Evolutionary conservation across 2,888 invertebrate genomes (phyloP), one percentile per base, ranked within the genome.

Genomic region (Polietes domitor): DNA sequence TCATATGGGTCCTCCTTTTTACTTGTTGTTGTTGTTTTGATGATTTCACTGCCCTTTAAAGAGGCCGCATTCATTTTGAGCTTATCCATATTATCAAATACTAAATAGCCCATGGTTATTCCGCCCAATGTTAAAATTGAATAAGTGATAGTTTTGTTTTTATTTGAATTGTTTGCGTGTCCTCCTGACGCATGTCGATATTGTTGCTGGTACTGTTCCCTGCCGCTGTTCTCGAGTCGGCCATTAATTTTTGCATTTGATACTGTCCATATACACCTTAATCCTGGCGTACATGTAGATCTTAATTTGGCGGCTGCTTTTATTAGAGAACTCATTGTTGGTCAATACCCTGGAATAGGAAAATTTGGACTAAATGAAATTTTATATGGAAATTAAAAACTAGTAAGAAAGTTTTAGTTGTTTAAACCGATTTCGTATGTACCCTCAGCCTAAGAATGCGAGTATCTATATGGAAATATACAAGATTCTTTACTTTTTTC

Each of bases 51-150:
- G 24, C 73, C 47, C n/a, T 78, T 50, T 37, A 72, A 58, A 41
- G 70, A 26, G 53, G 73, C 68, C 15, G 72, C 19, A 24, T 58
- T 61, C 15, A 68, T 72, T 79, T 72, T 81, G 0, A 68, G n/a
- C 50, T 72, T 80, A 0, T 37, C 73, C 2, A 81, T 83, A 65
- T 88, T 83, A 53, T 87, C 55, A 37, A 88, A 89, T 3, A 88
- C 19, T 41, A 85, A 78, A 72, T 87, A 87, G 12, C 89, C 89
- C 0, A 83, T 84, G 2, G 85, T 85, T 71, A 89, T 87, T 6
- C 89, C 88, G 12, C 84, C 84, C n/a, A 89, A 0, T 9, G 87
- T 79, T 2, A 85, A 68, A 3, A 87, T 55, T 0, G 84, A 78
- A 78, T 86, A 86, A 1, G 87, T 4, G 5, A 26, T 17, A 7